Conservation (phyloP, 2,888 invertebrate genomes). For the Temnothorax rugatulus region DNA sequence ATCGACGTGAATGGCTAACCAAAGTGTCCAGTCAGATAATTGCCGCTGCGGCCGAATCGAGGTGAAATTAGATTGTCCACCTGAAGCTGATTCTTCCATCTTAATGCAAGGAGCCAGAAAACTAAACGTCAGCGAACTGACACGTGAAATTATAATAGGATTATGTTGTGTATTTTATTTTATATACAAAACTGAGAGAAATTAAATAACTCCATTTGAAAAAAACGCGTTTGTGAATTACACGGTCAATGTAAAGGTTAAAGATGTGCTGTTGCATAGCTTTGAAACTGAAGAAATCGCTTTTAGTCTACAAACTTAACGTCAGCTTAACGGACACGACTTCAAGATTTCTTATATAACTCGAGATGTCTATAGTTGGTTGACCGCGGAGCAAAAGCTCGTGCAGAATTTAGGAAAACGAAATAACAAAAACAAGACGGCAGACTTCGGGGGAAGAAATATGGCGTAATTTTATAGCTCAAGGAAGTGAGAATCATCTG, state of each 20-base stretch:
- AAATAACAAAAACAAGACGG: slow-evolving; percentile 47
- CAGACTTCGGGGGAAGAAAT: slow-evolving; percentile 43
- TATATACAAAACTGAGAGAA: background rate
- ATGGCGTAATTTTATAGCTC: slow-evolving; percentile 16
- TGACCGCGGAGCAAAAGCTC: background rate
- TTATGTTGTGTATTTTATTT: background rate
- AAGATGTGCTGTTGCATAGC: background rate
- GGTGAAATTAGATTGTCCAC: slow-evolving; percentile 25
- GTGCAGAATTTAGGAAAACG: slow-evolving; percentile 39
- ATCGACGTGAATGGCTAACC: slow-evolving; percentile 45
- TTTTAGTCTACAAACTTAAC: background rate
- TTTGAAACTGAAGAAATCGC: background rate
- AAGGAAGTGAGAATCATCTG: slow-evolving; percentile 31
- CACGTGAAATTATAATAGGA: background rate
- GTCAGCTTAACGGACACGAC: slow-evolving; percentile 1
- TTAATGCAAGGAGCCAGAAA: slow-evolving; percentile 17
- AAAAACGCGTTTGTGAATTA: background rate
- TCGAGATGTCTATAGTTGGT: background rate
- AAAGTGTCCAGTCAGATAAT: slow-evolving; percentile 54
- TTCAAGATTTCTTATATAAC: slow-evolving; percentile 9
- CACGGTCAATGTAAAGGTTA: background rate
- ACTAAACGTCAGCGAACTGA: slow-evolving; percentile 5
- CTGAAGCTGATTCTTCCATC: slow-evolving; percentile 10
- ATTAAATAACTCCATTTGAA: background rate
- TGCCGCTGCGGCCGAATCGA: slow-evolving; percentile 10